phyloP scores from a whole-genome alignment of 2,888 invertebrate genomes.

The Invenusta paracnida region DNA sequence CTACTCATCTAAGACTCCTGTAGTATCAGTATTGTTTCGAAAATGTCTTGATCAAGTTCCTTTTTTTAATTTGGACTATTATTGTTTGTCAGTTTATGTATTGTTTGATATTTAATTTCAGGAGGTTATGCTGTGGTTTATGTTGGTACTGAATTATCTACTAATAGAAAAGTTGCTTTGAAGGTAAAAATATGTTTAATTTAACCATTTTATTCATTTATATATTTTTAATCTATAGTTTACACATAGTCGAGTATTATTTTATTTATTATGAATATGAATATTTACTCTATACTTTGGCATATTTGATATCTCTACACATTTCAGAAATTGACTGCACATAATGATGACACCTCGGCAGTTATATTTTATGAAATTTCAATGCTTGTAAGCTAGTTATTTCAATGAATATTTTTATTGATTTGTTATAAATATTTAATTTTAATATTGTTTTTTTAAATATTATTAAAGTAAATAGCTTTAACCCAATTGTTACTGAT shows the following conservation, averaged over 20 bases:
- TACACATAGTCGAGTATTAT: too few species aligned
- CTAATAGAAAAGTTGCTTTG: not conserved
- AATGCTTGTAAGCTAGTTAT: not conserved
- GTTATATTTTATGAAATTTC: not conserved
- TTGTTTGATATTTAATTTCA: too few species aligned
- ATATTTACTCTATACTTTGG: not conserved
- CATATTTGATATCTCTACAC: not conserved
- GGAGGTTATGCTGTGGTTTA: not conserved
- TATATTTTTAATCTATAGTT: not conserved
- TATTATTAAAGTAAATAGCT: too few species aligned
- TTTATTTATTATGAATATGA: too few species aligned
- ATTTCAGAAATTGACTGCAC: not conserved
- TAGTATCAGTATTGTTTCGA: too few species aligned
- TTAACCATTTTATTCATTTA: not conserved
- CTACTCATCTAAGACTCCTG: too few species aligned
- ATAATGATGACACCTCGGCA: not conserved
- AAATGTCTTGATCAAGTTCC: too few species aligned
- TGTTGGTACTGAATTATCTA: not conserved
- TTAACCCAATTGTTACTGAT: too few species aligned
- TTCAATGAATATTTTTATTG: not conserved
- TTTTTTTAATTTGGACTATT: too few species aligned
- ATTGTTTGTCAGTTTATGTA: too few species aligned
- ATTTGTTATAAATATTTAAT: not conserved
- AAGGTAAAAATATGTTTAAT: not conserved
- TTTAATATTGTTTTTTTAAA: not conserved